Base-by-base conservation (phyloP, 2,113 vertebrate genomes). In the Festucalex cinctus region DNA sequence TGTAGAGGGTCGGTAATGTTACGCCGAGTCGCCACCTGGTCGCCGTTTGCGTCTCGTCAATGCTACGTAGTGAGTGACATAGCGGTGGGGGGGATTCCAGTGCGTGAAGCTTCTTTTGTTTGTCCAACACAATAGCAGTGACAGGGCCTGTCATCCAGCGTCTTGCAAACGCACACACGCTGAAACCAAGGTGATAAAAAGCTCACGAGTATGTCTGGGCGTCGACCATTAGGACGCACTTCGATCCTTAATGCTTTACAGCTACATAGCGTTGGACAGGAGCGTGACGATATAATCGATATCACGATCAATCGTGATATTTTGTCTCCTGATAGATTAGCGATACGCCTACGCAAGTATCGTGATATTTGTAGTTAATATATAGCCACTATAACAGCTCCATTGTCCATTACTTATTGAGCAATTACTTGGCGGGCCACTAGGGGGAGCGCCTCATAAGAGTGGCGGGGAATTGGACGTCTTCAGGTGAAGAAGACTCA, bases 71-170 rank as follows among this genome's bases (percentile, higher is more conserved):
- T 61, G 59, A 61, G 32, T 61, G 59, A 61, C 59, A 41, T 12
- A 3, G 36, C 5, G 36, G 9, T 17, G 13, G 70, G 81, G 60
- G 73, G 77, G 46, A 73, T 78, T 85, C 77, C 69, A 74, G 82
- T 74, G 73, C 86, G 80, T 79, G 58, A 68, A 61, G 62, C 51
- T 66, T 77, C 77, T 79, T 90, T 90, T 88, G 77, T 88, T 68
- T 76, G 39, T 69, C 61, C 65, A 19, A 24, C 73, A 81, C 84
- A 89, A 82, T 83, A 70, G 65, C 57, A 69, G 51, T 86, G 89
- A 90, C 86, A 89, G 83, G n/a, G 57, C 79, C 77, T 81, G 85
- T 90, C 88, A 85, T 43, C 68, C 63, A 24, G 2, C 9, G 44
- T 63, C 58, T 73, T 64, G 46, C 67, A 76, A 71, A 69, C 79